These are phyloP conservation scores for Conus canariensis DNA, from an alignment of 2,888 invertebrate species.

Conservation along the genomic window DNA sequence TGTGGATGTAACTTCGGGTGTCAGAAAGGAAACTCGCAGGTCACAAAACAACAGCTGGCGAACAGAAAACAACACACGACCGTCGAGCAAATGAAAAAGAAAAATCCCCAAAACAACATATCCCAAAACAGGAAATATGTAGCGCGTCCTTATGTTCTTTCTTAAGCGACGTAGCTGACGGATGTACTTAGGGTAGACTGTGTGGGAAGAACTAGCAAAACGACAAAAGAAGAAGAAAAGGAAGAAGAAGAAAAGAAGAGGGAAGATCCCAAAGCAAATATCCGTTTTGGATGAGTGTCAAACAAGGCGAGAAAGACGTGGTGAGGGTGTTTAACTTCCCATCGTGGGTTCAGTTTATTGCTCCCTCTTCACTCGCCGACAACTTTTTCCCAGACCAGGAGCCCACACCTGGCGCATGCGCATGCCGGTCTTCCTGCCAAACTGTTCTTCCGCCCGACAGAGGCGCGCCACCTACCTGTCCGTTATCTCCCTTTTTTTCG, in stretches of 20 bases:
- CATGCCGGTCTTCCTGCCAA: neutral
- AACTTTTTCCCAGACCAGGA: neutral
- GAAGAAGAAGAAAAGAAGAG: neutral
- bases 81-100: neutral
- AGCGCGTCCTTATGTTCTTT: too few species aligned
- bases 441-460: neutral
- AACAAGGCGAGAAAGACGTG: slow-evolving; percentile 22
- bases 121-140: too few species aligned
- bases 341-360: neutral
- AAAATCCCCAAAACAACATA: neutral
- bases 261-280: neutral
- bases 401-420: neutral
- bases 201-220: neutral
- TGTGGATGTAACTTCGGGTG: neutral
- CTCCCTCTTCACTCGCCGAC: neutral
- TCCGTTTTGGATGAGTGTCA: neutral
- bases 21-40: neutral
- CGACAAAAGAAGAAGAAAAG: neutral
- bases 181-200: neutral
- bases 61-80: neutral
- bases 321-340: too few species aligned
- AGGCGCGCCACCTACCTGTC: neutral
- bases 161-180: too few species aligned
- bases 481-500: neutral
- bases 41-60: neutral